A percentile compares a stretch with the other conserved stretches of the same genome.
phyloP scores from a whole-genome alignment of 2,888 invertebrate species.

The Auanema sp. region DNA sequence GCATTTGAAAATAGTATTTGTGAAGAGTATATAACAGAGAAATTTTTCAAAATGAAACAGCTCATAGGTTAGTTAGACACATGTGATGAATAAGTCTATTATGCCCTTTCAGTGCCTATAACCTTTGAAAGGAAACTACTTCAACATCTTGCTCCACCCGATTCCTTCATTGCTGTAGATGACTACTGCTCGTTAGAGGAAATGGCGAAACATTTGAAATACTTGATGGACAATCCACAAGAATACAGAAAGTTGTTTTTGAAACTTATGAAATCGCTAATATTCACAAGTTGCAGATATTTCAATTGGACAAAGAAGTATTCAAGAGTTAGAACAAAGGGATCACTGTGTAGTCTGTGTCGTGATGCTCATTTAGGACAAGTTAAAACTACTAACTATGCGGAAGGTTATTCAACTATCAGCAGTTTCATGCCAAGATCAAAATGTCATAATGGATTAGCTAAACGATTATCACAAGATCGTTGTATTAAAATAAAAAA shows the following conservation, averaged over 20 bases:
- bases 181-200: constrained; percentile 13
- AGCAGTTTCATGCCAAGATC: constrained; percentile 20
- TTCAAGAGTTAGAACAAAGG: not conserved
- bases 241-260: constrained; percentile 6
- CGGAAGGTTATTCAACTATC: constrained; percentile 6
- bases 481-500: not conserved
- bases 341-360: constrained; percentile 10
- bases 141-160: not conserved
- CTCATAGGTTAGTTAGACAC: not conserved
- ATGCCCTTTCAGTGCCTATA: constrained; percentile 5
- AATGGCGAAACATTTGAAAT: constrained; percentile 9
- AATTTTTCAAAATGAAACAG: too few species aligned
- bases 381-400: not conserved
- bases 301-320: constrained; percentile 9
- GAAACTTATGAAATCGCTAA: not conserved
- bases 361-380: not conserved
- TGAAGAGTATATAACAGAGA: too few species aligned
- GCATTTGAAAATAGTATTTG: too few species aligned
- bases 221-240: constrained; percentile 6
- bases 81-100: not conserved
- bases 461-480: not conserved
- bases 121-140: constrained; percentile 2
- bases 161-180: constrained; percentile 11
- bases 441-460: constrained; percentile 2
- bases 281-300: not conserved